phyloP scores from a whole-genome alignment of 2,888 invertebrate species.

The Brassicogethes aeneus region DNA sequence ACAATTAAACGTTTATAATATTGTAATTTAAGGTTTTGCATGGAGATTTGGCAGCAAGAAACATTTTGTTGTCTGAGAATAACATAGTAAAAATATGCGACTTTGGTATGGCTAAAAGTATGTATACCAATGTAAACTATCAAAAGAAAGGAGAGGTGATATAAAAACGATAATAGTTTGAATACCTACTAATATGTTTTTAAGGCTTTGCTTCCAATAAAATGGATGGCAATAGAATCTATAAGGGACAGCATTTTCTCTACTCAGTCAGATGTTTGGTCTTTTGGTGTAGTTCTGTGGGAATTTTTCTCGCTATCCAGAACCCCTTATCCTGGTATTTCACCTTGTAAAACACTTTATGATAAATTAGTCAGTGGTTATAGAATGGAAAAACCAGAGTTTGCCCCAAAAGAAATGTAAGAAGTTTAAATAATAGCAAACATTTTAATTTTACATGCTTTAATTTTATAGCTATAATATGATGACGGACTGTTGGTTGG shows the following conservation, averaged over 20 bases:
- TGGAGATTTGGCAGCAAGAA: slow-evolving; percentile 85
- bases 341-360: slow-evolving; percentile 61
- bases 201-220: slow-evolving; percentile 79
- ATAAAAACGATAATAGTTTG: neutral
- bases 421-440: slow-evolving; percentile 1
- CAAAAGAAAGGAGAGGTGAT: slow-evolving; percentile 76
- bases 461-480: slow-evolving; percentile 53
- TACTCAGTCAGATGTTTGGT: slow-evolving; percentile 93
- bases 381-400: slow-evolving; percentile 79
- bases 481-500: slow-evolving; percentile 83
- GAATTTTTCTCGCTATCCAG: slow-evolving; percentile 80
- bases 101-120: slow-evolving; percentile 88
- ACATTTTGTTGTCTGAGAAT: slow-evolving; percentile 79
- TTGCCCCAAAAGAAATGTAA: slow-evolving; percentile 71
- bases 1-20: neutral
- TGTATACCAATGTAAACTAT: slow-evolving; percentile 85
- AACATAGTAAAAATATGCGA: slow-evolving; percentile 95
- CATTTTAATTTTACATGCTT: neutral
- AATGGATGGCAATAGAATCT: slow-evolving; percentile 94
- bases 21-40: slow-evolving; percentile 57
- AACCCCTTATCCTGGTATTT: slow-evolving; percentile 80
- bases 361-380: slow-evolving; percentile 73
- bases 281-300: slow-evolving; percentile 85
- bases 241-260: slow-evolving; percentile 86
- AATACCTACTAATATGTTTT: slow-evolving; percentile 20